phyloP scores from a whole-genome alignment of 2,888 invertebrate species.

The Apoda limacodes region DNA sequence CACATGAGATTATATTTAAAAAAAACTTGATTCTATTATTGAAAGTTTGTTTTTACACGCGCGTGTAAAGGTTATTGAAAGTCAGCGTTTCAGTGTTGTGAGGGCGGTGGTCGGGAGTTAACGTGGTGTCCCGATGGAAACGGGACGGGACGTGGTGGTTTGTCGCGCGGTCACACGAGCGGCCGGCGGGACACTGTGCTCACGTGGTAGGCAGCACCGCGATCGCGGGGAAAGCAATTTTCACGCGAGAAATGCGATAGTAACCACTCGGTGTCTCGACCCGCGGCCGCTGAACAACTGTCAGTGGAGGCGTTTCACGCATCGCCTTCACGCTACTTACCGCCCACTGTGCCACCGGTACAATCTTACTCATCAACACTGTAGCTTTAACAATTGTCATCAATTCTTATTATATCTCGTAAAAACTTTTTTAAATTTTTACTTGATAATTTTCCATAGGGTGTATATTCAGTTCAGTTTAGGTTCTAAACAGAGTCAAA shows the following conservation, averaged over 20 bases:
- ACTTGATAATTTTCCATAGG: no score
- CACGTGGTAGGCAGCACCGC: constrained; percentile 51
- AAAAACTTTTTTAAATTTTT: no score
- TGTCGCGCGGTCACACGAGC: constrained; percentile 61
- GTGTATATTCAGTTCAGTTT: no score
- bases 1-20: constrained; percentile 5
- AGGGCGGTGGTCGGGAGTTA: constrained; percentile 47
- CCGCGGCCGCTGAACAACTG: constrained; percentile 51
- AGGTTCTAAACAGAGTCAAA: no score
- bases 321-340: constrained; percentile 14
- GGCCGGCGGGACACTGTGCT: constrained; percentile 66
- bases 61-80: no score
- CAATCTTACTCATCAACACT: no score
- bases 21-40: constrained; percentile 27
- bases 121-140: constrained; percentile 29
- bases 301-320: constrained; percentile 30
- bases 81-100: constrained; percentile 47
- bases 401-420: no score
- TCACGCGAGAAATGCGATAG: constrained; percentile 64
- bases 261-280: constrained; percentile 55
- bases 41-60: constrained; percentile 37
- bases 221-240: constrained; percentile 65
- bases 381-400: no score
- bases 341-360: neutral
- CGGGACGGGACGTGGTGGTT: constrained; percentile 30